phyloP scores from a whole-genome alignment of 2,888 invertebrate species.

The Trypoxylon attenuatum region DNA sequence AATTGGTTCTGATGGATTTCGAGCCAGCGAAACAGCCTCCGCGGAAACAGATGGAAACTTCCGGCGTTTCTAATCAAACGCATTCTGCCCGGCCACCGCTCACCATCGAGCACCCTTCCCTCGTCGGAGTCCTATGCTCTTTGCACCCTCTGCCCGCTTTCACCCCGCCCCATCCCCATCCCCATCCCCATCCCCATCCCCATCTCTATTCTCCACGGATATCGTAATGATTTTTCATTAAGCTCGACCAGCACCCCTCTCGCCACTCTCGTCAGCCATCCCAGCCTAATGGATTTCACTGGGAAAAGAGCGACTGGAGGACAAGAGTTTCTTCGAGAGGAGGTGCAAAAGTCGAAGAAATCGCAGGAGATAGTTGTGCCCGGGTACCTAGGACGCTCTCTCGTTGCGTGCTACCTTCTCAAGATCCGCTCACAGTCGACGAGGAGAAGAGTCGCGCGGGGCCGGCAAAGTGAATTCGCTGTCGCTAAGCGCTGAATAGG shows the following conservation, averaged over 20 bases:
- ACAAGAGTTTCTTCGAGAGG: too few relatives aligned
- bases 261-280: not conserved
- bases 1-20: constrained; percentile 33
- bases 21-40: constrained; percentile 14
- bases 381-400: too few relatives aligned
- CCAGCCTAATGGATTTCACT: constrained; percentile 57
- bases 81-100: constrained; percentile 1
- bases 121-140: not conserved
- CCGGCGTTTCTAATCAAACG: constrained; percentile 42
- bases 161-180: not conserved
- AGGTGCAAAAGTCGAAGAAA: too few relatives aligned
- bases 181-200: not conserved
- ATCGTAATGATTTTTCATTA: constrained; percentile 59
- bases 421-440: too few relatives aligned
- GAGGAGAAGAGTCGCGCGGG: not conserved
- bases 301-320: too few relatives aligned
- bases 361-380: too few relatives aligned
- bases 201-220: constrained; percentile 20
- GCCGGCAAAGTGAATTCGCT: constrained; percentile 39
- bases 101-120: not conserved
- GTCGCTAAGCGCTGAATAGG: constrained; percentile 54
- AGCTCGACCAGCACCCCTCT: constrained; percentile 25
- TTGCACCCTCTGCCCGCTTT: not conserved
- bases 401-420: too few relatives aligned
- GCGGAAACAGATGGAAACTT: constrained; percentile 39